A percentile compares a stretch with the other conserved stretches of the same genome.
phyloP scores from a whole-genome alignment of 2,888 invertebrate genomes.

The Automeris io region DNA sequence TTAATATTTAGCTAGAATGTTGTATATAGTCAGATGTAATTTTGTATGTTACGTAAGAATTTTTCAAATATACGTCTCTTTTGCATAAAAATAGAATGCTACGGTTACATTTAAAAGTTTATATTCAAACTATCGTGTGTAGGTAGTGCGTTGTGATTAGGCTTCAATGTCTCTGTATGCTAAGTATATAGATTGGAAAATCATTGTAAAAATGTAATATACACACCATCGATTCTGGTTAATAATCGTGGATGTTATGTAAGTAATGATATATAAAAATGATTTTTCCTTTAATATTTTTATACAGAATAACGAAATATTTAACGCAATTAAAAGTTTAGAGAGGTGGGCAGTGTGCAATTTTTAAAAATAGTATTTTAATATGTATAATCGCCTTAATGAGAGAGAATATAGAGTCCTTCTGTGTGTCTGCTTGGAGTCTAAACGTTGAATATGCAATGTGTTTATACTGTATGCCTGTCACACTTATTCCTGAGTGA shows the following conservation, averaged over 20 bases:
- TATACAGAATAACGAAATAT: constrained; percentile 75
- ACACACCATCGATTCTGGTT: constrained; percentile 66
- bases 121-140: constrained; percentile 67
- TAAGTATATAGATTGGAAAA: constrained; percentile 61
- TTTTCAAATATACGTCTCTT: constrained; percentile 69
- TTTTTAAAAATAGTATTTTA: constrained; percentile 65
- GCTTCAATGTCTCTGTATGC: constrained; percentile 70
- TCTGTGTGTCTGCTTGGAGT: constrained; percentile 61
- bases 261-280: constrained; percentile 65
- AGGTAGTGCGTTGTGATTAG: constrained; percentile 74
- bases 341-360: constrained; percentile 75
- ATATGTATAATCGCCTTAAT: constrained; percentile 73
- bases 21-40: constrained; percentile 73
- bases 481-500: constrained; percentile 36
- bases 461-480: constrained; percentile 38
- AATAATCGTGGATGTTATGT: constrained; percentile 62
- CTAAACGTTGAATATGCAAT: constrained; percentile 39
- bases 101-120: constrained; percentile 58
- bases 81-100: constrained; percentile 68
- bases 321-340: constrained; percentile 75
- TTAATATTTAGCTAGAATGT: constrained; percentile 61
- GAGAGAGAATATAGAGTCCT: constrained; percentile 74
- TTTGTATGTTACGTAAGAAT: constrained; percentile 70
- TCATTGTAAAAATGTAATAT: constrained; percentile 76
- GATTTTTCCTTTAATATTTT: constrained; percentile 77